Evolutionary conservation across 2,113 vertebrate genomes (phyloP), one percentile per base, ranked within the genome.

Genomic region (Rhynchopsitta pachyrhyncha): DNA sequence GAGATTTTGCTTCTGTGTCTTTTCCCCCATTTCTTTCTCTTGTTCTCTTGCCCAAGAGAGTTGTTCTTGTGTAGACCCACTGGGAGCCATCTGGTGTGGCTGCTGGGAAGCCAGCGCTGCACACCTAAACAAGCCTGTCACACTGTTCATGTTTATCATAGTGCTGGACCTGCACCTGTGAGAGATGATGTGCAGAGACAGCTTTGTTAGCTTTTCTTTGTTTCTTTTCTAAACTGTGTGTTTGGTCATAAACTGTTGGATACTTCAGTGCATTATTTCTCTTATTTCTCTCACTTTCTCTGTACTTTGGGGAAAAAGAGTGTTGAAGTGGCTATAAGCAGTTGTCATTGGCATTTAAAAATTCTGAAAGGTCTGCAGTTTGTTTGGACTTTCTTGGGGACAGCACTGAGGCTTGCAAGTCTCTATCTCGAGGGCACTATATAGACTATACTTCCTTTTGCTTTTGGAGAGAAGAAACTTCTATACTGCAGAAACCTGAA

Each of bases 81-180:
- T 81, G 90, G 83, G 90, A 92, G 57, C 93, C 90, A 86, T 90
- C 96, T 95, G 92, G 73, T 82, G 57, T 20, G 80, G 60, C 70
- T 87, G 66, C 70, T 71, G 77, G 62, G 84, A 33, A 59, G 84
- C 44, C 70, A 79, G 49, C 1, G 1, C 95, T 79, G 86, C 57
- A 24, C 80, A 49, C 60, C 68, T 70, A 5, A 92, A 64, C 50
- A 29, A 92, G 47, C 19, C 50, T 50, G 64, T 53, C 63, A 59
- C 29, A 4, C 33, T 50, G 35, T 15, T 88, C 47, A 14, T 12
- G 4, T 90, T 71, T 89, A 82, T 87, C 59, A 15, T 1, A 5
- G 53, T 39, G 75, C 77, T 84, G 77, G 76, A 27, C 57, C 69
- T 91, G 82, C 82, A 62, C 50, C 90, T 81, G 64, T 20, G 52